Percentiles rank a stretch among this genome's conserved stretches.
phyloP scores from a whole-genome alignment of 2,113 vertebrate species.

The Proterorhinus semilunaris region DNA sequence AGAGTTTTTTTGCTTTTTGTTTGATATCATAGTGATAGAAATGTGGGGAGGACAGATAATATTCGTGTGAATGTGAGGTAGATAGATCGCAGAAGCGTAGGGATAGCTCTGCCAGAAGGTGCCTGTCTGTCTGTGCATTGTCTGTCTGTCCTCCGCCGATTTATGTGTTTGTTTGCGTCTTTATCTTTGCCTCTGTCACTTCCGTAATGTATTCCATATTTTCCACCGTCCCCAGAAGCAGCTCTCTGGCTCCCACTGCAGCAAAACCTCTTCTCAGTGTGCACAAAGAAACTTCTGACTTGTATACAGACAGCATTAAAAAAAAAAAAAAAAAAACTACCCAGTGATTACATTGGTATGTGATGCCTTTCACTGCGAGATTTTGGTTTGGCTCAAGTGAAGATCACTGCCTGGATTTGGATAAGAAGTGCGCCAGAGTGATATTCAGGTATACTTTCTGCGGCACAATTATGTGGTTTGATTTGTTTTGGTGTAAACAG shows the following conservation, averaged over 20 bases:
- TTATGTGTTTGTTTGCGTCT: conserved; percentile 80
- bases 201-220: conserved; percentile 77
- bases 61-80: conserved; percentile 36
- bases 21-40: no score
- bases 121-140: conserved; percentile 66
- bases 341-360: conserved; percentile 63
- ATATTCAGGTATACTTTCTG: conserved; percentile 53
- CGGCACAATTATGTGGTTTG: conserved; percentile 46
- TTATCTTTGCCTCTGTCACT: conserved; percentile 69
- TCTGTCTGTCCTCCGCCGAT: conserved; percentile 69
- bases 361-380: conserved; percentile 40
- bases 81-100: conserved; percentile 47
- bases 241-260: conserved; percentile 40
- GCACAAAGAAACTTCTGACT: conserved; percentile 36
- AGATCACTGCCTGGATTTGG: conserved; percentile 46
- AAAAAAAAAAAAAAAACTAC: conserved; percentile 44
- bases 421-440: conserved; percentile 24
- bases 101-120: conserved; percentile 59
- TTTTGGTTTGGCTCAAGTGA: conserved; percentile 49
- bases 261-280: conserved; percentile 30
- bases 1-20: not conserved
- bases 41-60: no score
- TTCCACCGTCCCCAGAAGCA: conserved; percentile 56
- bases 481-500: conserved; percentile 56
- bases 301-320: conserved; percentile 40